These are phyloP conservation scores for Ariopsis seemanni DNA, from an alignment of 2,113 vertebrate species.

Conservation along the genomic window DNA sequence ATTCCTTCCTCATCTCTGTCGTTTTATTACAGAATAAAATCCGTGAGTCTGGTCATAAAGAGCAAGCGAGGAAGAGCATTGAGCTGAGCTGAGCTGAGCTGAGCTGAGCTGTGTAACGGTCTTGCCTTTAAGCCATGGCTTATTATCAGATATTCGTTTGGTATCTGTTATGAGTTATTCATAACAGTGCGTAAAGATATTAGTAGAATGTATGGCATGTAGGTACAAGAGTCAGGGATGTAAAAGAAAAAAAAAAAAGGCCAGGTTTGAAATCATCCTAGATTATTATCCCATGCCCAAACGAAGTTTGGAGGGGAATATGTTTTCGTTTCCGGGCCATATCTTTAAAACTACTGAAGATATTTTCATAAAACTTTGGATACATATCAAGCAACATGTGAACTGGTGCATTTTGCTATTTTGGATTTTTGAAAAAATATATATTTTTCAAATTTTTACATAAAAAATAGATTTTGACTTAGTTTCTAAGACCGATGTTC, in stretches of 20 bases:
- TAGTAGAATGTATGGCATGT: not conserved
- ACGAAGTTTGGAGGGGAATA: too few species aligned
- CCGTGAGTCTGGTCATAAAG: not conserved
- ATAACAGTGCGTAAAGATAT: too few species aligned
- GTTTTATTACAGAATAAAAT: not conserved
- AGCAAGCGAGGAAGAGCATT: not conserved
- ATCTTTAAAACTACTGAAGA: too few species aligned
- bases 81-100: not conserved
- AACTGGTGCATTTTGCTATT: too few species aligned
- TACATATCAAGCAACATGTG: too few species aligned
- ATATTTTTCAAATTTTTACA: too few species aligned
- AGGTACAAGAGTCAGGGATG: not conserved
- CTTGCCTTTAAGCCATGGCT: not conserved
- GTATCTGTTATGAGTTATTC: not conserved
- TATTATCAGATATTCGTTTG: not conserved
- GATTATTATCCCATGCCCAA: not conserved
- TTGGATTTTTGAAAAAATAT: too few species aligned
- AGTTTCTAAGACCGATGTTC: too few species aligned
- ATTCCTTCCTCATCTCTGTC: not conserved
- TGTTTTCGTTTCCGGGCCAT: too few species aligned
- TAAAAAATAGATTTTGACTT: too few species aligned
- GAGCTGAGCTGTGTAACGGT: not conserved
- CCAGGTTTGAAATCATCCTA: not conserved
- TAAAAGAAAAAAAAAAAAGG: not conserved
- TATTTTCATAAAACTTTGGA: too few species aligned